Base-by-base conservation (phyloP, 2,888 invertebrate species). In the Leptura quadrifasciata region DNA sequence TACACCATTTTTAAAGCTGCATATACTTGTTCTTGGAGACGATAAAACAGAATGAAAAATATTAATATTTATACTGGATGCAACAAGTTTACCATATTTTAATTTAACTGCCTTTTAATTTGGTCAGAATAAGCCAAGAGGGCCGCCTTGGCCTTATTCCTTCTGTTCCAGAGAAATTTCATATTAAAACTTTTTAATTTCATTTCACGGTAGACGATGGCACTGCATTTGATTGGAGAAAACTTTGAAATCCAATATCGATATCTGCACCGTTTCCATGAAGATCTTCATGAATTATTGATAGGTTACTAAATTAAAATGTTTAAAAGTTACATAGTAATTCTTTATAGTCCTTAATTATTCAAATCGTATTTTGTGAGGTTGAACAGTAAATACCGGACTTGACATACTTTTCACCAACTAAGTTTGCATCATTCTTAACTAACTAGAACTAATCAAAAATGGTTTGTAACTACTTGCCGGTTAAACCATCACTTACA, bases 261-360 rank as follows among this genome's bases (percentile, higher is more conserved):
- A 61, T 31, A 31, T 61, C 17, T 61, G 60, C 17, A n/a, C 31
- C 60, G n/a, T 58, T 58, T 58, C 58, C 12, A 58, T 58, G 24
- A 58, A 61, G 17, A 61, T 31, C 15, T 61, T 61, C 27, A 61
- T 61, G 60, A 61, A 61, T 61, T 61, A 31, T 61, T 61, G 60
- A 61, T 61, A 31, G 31, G 2, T 15, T 31, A 27, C 9, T 15
- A 31, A 17, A 61, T 61, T 61, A 61, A 61, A 61, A 27, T 17
- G n/a, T 31, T 61, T 61, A 31, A n/a, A 61, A 61, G 27, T 17
- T 61, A 31, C 47, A 47, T n/a, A 15, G 47, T 47, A n/a, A n/a
- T 47, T 0, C 5, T 47, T 47, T 47, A 47, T 0, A n/a, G 3
- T 4, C 5, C 1, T 47, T 47, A 15, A 47, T 47, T 47, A 47